A percentile compares a stretch with the other conserved stretches of the same genome.
phyloP scores from a whole-genome alignment of 2,113 vertebrate species.

The Danio rerio region DNA sequence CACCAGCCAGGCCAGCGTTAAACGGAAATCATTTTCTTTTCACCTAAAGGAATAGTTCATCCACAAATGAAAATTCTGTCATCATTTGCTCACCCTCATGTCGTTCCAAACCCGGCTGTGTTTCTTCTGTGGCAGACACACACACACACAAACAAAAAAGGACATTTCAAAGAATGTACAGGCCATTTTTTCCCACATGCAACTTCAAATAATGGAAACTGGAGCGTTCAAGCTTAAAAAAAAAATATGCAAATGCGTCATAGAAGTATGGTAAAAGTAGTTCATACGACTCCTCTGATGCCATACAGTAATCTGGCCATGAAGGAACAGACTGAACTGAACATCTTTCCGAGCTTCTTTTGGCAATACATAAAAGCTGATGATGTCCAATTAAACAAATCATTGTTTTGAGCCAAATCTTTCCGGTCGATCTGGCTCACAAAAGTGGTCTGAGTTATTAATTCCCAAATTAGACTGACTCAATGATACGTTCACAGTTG shows the following conservation, averaged over 20 bases:
- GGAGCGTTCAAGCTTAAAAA: background rate
- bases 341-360: background rate
- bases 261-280: background rate
- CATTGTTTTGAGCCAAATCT: background rate
- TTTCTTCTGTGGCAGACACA: background rate
- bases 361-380: background rate
- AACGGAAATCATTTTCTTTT: conserved; percentile 43
- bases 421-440: background rate
- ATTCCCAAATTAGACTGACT: background rate
- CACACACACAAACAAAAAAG: background rate
- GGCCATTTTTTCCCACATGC: background rate
- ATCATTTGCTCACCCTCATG: background rate
- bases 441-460: background rate
- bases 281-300: background rate
- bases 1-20: conserved; percentile 43
- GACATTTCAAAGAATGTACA: background rate
- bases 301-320: background rate
- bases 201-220: background rate
- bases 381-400: background rate
- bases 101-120: background rate
- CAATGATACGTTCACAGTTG: background rate
- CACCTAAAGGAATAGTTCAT: conserved; percentile 27
- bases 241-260: background rate
- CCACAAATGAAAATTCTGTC: conserved; percentile 22
- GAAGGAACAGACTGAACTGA: background rate